Percentiles rank a stretch among this genome's conserved stretches.
Evolutionary conservation across 2,888 invertebrate genomes (phyloP).

Genomic region (Helleia helle): DNA sequence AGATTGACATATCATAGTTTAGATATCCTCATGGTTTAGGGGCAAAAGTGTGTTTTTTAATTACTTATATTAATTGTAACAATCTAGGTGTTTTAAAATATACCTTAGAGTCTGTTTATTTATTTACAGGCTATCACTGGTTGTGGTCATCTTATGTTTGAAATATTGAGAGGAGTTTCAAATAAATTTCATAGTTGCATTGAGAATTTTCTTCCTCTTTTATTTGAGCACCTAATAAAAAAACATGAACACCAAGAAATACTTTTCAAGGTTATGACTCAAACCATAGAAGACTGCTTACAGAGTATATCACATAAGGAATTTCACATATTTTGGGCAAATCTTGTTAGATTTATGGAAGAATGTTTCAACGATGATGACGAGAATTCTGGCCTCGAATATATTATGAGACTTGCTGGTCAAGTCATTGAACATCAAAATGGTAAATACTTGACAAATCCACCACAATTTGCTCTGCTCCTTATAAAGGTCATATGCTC

Average conservation of each 20-base stretch:
- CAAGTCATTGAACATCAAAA: slow-evolving; percentile 76
- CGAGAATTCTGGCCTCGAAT: slow-evolving; percentile 47
- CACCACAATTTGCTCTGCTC: slow-evolving; percentile 73
- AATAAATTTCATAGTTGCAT: slow-evolving; percentile 91
- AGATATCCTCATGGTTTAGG: too few relatives aligned
- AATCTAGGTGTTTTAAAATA: too few relatives aligned
- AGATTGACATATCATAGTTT: too few relatives aligned
- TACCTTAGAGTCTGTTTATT: slow-evolving; percentile 11
- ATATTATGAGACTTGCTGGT: slow-evolving; percentile 73
- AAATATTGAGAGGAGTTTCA: slow-evolving; percentile 87
- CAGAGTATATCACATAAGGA: slow-evolving; percentile 77
- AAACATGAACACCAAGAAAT: slow-evolving; percentile 62
- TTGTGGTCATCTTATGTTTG: slow-evolving; percentile 90
- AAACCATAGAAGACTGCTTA: slow-evolving; percentile 77
- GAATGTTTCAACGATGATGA: slow-evolving; percentile 47
- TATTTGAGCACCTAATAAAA: slow-evolving; percentile 76
- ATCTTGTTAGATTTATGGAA: slow-evolving; percentile 43
- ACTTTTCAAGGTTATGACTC: slow-evolving; percentile 77
- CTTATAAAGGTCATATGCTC: slow-evolving; percentile 66
- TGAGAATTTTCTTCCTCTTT: slow-evolving; percentile 78
- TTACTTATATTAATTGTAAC: too few relatives aligned
- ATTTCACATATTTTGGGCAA: slow-evolving; percentile 78
- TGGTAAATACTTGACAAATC: slow-evolving; percentile 77
- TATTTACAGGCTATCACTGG: slow-evolving; percentile 81
- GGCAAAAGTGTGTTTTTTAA: too few relatives aligned